Base-by-base conservation (phyloP, 2,113 vertebrate genomes). In the Osmerus mordax region DNA sequence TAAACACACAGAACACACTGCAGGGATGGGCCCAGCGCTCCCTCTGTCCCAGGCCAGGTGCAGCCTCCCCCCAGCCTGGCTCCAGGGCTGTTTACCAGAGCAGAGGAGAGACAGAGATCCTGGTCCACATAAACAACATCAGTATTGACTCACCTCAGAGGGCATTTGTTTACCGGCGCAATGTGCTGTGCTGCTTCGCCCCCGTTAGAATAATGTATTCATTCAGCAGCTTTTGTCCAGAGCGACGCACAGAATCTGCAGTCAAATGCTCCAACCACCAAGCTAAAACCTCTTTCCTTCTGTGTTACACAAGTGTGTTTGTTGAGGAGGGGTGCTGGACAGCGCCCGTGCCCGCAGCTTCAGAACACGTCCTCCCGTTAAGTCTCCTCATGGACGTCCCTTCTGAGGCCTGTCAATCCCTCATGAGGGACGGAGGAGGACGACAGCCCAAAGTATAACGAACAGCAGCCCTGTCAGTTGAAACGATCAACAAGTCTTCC, bases 21-120 rank as follows among this genome's bases (percentile, higher is more conserved):
- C 32, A 36, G 29, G 82, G 80, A 81, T 77, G 79, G 82, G 87
- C 86, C 78, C 73, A 81, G 72, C 54, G 72, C 76, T 66, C 77
- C 0, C 29, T 23, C 19, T 14, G n/a, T 25, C 2, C 65, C 0
- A 9, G 19, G 16, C 59, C 16, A 47, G 41, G 72, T 58, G 58
- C 70, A 68, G 64, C 63, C 65, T 68, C 41, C 12, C 41, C 9
- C 41, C 54, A 0, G 54, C 18, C 54, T 55, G 54, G 13, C 55
- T 84, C 86, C 81, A 77, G 87, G 86, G 74, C 83, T 91, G 87
- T 91, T 91, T 89, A 85, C 83, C 80, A 62, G 79, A 81, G 79
- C 86, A 87, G 61, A 70, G 67, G 23, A 36, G 69, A 81, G 84
- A 82, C 84, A 87, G 84, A 84, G 76, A 87, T 76, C 62, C 77